Base-by-base conservation (phyloP, 2,797 vertebrate genomes). In the Aplochiton taeniatus region DNA sequence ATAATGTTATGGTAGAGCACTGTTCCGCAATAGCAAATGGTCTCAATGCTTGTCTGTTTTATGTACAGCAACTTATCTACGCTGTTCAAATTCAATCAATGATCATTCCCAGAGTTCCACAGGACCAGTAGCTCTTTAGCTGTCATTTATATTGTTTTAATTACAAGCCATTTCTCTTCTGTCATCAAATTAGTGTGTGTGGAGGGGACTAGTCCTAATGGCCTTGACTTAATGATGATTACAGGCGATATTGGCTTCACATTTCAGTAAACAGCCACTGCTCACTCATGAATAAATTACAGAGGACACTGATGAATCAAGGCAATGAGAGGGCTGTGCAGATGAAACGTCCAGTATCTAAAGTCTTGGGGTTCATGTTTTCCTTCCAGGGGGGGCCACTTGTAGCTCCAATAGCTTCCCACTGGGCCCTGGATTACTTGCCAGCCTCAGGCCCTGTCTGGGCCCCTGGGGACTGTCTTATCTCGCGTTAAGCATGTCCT, bases 81-180 rank as follows among this genome's bases (percentile, higher is more conserved):
- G 60, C 45, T 31, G 49, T 45, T 58, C 52, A 68, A 82, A 81
- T 80, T 8, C 66, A 69, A 78, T 75, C 58, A 56, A 43, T 18
- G 13, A 47, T 62, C 19, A 8, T 47, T 60, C 54, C 69, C 53
- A 41, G 18, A 20, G 62, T 59, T 69, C 74, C 70, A 73, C 61
- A 44, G 59, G 68, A 69, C 76, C 68, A 41, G 43, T 18, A 67
- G 61, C 46, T 81, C 76, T 80, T 73, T 60, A 67, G 57, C 73
- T 68, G 63, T 79, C 75, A 80, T 84, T 87, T 79, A 76, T 83
- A 83, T 76, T 68, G 59, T 87, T 89, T 90, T 89, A 90, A 90
- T 87, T 87, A 88, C 71, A 78, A 52, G 19, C 65, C 63, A 77
- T 80, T 80, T 69, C 61, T 80, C 75, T 81, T 60, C 73, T 73